phyloP scores from a whole-genome alignment of 2,888 invertebrate species.

The Polyommatus iphigenia region DNA sequence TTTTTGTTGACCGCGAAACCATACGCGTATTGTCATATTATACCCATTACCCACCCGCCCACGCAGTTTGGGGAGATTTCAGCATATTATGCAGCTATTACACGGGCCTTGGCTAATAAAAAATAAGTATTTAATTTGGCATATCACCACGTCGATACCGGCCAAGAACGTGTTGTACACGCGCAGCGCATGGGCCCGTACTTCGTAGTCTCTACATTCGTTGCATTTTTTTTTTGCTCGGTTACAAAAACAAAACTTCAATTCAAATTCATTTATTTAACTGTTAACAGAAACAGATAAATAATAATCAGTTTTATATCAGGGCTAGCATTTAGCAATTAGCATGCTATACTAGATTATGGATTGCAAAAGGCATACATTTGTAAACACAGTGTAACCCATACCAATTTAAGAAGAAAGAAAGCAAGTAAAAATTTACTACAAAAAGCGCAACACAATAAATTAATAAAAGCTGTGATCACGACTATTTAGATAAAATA shows the following conservation, averaged over 20 bases:
- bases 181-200: not conserved
- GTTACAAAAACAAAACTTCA: too few relatives aligned
- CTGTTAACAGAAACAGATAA: not conserved
- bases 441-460: not conserved
- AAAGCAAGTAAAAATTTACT: too few relatives aligned
- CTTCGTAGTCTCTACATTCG: not conserved
- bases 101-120: slow-evolving; percentile 7
- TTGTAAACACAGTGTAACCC: not conserved
- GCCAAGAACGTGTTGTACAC: not conserved
- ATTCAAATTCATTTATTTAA: too few relatives aligned
- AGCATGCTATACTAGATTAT: too few relatives aligned
- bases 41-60: slow-evolving; percentile 11
- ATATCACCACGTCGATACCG: not conserved
- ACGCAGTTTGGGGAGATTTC: slow-evolving; percentile 7
- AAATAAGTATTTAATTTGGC: slow-evolving; percentile 21
- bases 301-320: not conserved
- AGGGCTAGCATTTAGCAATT: not conserved
- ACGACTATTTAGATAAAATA: not conserved
- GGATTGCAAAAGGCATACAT: not conserved
- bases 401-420: not conserved
- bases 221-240: not conserved
- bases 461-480: not conserved
- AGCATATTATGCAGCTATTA: slow-evolving; percentile 14
- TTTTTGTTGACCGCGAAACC: slow-evolving; percentile 27
- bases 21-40: slow-evolving; percentile 18